Evolutionary conservation across 2,113 vertebrate species (phyloP).

Genomic region (Neolamprologus fasciatus): DNA sequence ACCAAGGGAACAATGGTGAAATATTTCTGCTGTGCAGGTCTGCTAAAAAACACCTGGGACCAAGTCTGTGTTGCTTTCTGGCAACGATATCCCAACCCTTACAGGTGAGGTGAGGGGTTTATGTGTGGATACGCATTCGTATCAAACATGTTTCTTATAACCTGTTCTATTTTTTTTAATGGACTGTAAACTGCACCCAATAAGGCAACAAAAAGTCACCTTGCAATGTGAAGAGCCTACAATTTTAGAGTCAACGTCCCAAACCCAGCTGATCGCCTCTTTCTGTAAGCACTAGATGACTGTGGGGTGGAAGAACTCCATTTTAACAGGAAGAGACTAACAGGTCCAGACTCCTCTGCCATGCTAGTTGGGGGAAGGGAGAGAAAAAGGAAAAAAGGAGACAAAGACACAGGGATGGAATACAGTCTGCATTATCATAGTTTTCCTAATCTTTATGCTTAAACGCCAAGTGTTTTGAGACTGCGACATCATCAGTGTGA

Average conservation of each 20-base stretch:
- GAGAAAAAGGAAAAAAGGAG: not conserved
- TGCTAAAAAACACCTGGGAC: conserved; percentile 91
- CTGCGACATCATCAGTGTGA: not conserved
- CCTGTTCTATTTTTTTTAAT: not conserved
- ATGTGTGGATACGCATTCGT: not conserved
- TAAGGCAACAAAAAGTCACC: not conserved
- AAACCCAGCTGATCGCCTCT: not conserved
- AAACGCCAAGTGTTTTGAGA: not conserved
- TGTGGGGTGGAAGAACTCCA: not conserved
- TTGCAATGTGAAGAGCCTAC: not conserved
- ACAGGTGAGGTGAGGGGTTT: conserved; percentile 83
- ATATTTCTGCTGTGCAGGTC: conserved; percentile 79
- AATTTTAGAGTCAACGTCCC: not conserved
- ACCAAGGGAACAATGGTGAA: conserved; percentile 84
- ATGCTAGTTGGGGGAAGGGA: not conserved
- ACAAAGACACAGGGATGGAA: not conserved
- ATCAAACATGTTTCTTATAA: not conserved
- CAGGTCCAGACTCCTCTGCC: not conserved
- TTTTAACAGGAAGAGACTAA: not conserved
- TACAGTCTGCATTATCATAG: not conserved
- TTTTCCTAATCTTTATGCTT: not conserved
- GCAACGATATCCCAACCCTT: conserved; percentile 93
- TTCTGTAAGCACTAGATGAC: not conserved
- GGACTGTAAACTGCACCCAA: not conserved
- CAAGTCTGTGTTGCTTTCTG: conserved; percentile 94